These are phyloP conservation scores for Brachyrhaphis roseni DNA, from an alignment of 2,797 vertebrate species.

Conservation along the genomic window DNA sequence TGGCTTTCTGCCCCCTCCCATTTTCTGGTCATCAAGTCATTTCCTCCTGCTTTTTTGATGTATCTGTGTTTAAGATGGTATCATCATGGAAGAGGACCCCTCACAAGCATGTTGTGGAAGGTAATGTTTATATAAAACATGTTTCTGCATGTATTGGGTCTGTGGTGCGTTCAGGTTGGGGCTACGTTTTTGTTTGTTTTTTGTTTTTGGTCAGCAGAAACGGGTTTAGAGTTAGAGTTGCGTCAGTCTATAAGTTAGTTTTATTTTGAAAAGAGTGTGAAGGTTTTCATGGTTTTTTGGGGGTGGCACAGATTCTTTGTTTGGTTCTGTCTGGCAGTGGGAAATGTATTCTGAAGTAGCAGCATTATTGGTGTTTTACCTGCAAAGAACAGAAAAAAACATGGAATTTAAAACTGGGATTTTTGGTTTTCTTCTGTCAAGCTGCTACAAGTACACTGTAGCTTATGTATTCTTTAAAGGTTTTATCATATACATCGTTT, in stretches of 20 bases:
- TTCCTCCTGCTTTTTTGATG: conserved; percentile 52
- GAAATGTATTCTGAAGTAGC: neutral
- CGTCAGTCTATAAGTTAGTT: neutral
- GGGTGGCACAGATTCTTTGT: too few relatives aligned
- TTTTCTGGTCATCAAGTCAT: conserved; percentile 31
- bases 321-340: neutral
- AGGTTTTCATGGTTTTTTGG: neutral
- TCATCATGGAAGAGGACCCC: conserved; percentile 43
- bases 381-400: neutral
- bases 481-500: neutral
- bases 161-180: conserved; percentile 7
- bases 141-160: neutral
- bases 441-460: neutral
- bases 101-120: conserved; percentile 49
- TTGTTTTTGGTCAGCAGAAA: conserved; percentile 4
- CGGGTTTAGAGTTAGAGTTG: neutral
- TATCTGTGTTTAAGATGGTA: conserved; percentile 23
- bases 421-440: neutral
- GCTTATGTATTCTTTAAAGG: neutral
- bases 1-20: conserved; percentile 50
- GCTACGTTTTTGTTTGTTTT: conserved; percentile 4
- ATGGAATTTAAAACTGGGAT: neutral
- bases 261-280: neutral
- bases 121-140: conserved; percentile 49
- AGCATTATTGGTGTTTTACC: neutral